Conservation (phyloP, 2,113 vertebrate species). For the Cyphomyrus discorhynchus region DNA sequence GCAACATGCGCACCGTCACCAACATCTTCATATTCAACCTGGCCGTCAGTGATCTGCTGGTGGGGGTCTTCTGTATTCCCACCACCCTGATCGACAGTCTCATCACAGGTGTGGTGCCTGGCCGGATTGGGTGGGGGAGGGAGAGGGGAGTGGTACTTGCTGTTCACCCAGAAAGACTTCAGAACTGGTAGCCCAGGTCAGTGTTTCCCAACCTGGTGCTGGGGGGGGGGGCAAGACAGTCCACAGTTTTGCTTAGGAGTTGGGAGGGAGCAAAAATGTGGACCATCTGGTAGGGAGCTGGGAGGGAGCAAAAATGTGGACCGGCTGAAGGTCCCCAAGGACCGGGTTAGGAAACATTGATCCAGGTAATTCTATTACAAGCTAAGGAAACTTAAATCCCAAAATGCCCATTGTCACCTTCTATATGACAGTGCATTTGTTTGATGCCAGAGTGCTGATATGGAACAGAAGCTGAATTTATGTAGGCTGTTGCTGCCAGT, state of each 20-base stretch:
- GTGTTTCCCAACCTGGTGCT: not conserved
- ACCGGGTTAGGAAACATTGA: not conserved
- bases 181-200: not conserved
- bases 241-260: not conserved
- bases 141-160: not conserved
- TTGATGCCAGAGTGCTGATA: not conserved
- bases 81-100: slow-evolving; percentile 41
- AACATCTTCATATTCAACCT: slow-evolving; percentile 43
- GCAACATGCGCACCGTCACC: slow-evolving; percentile 39
- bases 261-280: not conserved
- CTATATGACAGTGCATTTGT: not conserved
- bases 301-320: not conserved
- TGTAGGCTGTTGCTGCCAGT: not conserved
- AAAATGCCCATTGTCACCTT: not conserved
- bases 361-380: not conserved
- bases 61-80: slow-evolving; percentile 39
- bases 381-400: not conserved
- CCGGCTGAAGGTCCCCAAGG: not conserved
- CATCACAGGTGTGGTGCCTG: slow-evolving; percentile 28
- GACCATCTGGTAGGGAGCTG: not conserved
- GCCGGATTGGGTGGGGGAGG: not conserved
- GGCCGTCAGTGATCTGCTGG: slow-evolving; percentile 38
- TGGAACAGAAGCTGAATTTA: not conserved
- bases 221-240: not conserved
- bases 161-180: not conserved